Percentiles rank a stretch among this genome's conserved stretches.
Conservation (phyloP, 2,888 invertebrate genomes). For the Molanna angustata region DNA sequence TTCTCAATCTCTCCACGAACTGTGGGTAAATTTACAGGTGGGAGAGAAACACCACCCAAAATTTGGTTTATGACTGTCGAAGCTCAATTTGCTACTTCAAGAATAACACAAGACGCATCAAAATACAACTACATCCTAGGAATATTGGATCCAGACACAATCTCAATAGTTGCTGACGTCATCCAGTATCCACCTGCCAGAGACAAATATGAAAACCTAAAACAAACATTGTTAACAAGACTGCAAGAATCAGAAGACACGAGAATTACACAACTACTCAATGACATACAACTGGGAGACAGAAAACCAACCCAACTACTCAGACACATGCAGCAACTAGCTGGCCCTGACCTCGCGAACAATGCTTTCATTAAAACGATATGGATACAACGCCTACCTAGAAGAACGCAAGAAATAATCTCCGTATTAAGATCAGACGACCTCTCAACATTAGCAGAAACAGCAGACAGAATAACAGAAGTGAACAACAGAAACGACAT, state of each 20-base stretch:
- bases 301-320: constrained; percentile 3
- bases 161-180: not conserved
- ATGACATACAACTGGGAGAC: constrained; percentile 5
- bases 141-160: not conserved
- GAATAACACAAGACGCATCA: no score
- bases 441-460: no score
- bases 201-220: not conserved
- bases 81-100: no score
- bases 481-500: no score
- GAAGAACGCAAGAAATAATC: no score
- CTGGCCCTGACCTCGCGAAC: not conserved
- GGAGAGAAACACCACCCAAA: no score
- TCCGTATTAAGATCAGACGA: no score
- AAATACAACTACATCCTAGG: no score
- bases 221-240: not conserved
- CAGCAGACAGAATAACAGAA: no score
- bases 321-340: constrained; percentile 1
- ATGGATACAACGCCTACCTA: constrained; percentile 7
- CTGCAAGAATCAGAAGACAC: constrained; percentile 2
- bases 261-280: constrained; percentile 3
- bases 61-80: no score
- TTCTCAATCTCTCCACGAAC: no score
- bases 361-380: not conserved
- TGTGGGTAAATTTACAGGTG: no score
- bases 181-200: not conserved